Percentiles rank a stretch among this genome's conserved stretches.
Conservation (phyloP, 2,797 vertebrate species). For the Micromesistius poutassou region DNA sequence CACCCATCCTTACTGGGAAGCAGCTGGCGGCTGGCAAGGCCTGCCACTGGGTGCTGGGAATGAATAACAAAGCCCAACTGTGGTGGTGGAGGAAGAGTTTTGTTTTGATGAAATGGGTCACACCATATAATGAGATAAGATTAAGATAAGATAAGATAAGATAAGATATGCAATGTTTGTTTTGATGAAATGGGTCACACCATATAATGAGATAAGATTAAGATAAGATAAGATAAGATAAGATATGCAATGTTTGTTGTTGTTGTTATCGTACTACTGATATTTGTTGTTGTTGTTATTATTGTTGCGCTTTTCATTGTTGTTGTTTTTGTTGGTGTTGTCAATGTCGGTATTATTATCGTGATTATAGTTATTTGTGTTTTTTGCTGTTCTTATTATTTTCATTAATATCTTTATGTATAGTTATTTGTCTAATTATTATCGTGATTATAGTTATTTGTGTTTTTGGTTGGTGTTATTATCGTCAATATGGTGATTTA, state of each 20-base stretch:
- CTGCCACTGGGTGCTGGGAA: background rate
- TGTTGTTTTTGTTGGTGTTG: background rate
- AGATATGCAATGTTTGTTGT: background rate
- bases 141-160: no score
- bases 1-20: slow-evolving; percentile 57
- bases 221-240: no score
- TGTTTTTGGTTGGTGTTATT: background rate
- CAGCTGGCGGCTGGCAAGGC: slow-evolving; percentile 27
- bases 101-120: no score
- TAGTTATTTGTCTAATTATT: background rate
- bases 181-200: background rate
- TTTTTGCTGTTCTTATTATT: background rate
- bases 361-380: background rate
- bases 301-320: background rate
- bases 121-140: background rate
- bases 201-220: background rate
- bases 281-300: no score
- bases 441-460: background rate
- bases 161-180: background rate
- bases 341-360: background rate
- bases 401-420: background rate
- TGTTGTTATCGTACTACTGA: background rate
- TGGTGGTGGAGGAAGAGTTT: background rate
- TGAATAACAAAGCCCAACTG: background rate
- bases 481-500: background rate